phyloP scores from a whole-genome alignment of 2,113 vertebrate species.

The Ailuropoda melanoleuca region DNA sequence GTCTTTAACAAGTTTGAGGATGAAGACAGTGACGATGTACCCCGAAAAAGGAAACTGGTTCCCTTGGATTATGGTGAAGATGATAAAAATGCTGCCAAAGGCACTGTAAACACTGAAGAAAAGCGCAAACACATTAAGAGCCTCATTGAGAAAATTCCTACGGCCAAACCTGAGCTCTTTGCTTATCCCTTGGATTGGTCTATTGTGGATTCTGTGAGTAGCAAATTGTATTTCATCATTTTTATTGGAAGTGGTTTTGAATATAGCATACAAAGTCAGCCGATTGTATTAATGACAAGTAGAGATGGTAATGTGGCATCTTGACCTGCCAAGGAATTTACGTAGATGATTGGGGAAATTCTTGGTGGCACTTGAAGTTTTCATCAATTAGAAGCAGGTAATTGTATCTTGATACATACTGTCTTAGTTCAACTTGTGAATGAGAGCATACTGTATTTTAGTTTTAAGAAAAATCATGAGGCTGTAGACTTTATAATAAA shows the following conservation, averaged over 20 bases:
- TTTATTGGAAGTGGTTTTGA: not conserved
- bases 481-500: not conserved
- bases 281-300: not conserved
- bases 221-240: not conserved
- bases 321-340: not conserved
- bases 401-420: not conserved
- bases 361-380: not conserved
- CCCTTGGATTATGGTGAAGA: constrained; percentile 98
- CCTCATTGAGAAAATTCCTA: constrained; percentile 99
- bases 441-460: constrained; percentile 18
- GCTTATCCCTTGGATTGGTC: constrained; percentile 98
- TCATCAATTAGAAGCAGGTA: not conserved
- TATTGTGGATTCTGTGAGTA: constrained; percentile 97
- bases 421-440: not conserved
- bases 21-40: constrained; percentile 96
- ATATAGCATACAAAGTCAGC: not conserved
- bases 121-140: constrained; percentile 99
- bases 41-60: constrained; percentile 96
- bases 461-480: not conserved
- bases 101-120: constrained; percentile 95
- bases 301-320: not conserved
- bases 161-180: constrained; percentile 97
- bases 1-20: constrained; percentile 99
- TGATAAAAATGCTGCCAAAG: constrained; percentile 95
- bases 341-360: not conserved